phyloP scores from a whole-genome alignment of 92 coral and sea anemone genomes.

The Porites evermanni region DNA sequence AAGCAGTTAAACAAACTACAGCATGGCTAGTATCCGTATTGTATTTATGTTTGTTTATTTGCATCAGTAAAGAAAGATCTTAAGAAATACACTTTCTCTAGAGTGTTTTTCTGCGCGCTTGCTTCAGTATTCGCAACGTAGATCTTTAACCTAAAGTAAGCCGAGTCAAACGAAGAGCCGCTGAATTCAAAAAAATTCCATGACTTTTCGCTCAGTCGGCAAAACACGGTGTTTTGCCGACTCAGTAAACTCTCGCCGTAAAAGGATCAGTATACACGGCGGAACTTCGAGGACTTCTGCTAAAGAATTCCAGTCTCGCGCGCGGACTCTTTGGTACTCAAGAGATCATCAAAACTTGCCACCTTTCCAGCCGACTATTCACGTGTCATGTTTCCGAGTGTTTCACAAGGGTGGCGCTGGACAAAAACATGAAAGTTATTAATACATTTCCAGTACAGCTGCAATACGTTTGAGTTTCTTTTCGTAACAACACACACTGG shows the following conservation, averaged over 20 bases:
- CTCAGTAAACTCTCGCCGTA: background rate
- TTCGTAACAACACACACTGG: background rate
- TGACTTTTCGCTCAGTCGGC: constrained; percentile 20
- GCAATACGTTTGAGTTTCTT: background rate
- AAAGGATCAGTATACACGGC: constrained; percentile 19
- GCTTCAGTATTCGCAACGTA: background rate
- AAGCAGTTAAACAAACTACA: constrained; percentile 5
- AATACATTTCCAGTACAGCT: background rate
- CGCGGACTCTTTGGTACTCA: constrained; percentile 26
- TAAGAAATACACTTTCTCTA: constrained; percentile 1
- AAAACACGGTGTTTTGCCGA: background rate
- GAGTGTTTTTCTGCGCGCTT: constrained; percentile 8
- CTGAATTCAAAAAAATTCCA: background rate
- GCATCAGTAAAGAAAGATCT: constrained; percentile 2
- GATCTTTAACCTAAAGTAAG: background rate
- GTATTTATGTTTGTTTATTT: constrained; percentile 18
- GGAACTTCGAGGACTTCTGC: constrained; percentile 14
- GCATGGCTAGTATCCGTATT: background rate
- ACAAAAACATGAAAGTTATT: too few species aligned
- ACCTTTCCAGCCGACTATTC: background rate
- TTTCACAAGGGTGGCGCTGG: background rate
- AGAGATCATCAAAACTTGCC: constrained; percentile 31
- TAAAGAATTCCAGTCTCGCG: constrained; percentile 36
- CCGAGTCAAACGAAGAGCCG: background rate
- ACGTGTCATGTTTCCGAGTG: constrained; percentile 2